Percentiles rank a stretch among this genome's conserved stretches.
These are phyloP conservation scores for Temnothorax unifasciatus DNA, from an alignment of 2,888 invertebrate genomes.

Conservation along the genomic window DNA sequence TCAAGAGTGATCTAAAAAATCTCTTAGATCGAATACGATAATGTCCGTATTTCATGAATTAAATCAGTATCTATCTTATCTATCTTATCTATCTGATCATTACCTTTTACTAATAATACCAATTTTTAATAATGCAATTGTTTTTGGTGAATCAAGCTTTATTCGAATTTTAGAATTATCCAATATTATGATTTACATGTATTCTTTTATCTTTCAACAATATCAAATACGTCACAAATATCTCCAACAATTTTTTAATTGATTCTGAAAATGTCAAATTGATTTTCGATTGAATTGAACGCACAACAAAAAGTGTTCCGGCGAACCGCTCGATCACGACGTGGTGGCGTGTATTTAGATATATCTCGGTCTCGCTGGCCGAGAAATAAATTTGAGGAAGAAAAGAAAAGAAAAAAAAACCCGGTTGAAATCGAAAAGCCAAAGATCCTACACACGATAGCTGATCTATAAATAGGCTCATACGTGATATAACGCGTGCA, in stretches of 20 bases:
- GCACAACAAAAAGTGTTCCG: not conserved
- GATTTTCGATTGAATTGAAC: constrained; percentile 2
- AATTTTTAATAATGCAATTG: not conserved
- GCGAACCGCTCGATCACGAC: not conserved
- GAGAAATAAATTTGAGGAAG: not conserved
- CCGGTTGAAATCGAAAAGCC: constrained; percentile 58
- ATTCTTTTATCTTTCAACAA: not conserved
- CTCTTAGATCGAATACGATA: not conserved
- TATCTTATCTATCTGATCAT: not conserved
- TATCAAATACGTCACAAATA: not conserved
- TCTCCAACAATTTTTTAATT: not conserved
- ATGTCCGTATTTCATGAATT: not conserved
- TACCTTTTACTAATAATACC: not conserved
- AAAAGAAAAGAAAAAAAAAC: constrained; percentile 40
- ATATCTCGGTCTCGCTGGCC: not conserved
- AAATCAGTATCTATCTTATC: not conserved
- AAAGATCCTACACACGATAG: constrained; percentile 71
- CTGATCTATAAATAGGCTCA: constrained; percentile 64
- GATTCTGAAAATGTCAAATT: not conserved
- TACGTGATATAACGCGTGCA: constrained; percentile 68
- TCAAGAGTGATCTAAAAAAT: constrained; percentile 18
- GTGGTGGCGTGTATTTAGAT: not conserved
- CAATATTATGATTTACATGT: not conserved
- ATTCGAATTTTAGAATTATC: not conserved
- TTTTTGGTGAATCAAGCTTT: not conserved